These are phyloP conservation scores for Gambelia wislizenii DNA, from an alignment of 2,797 vertebrate genomes.

Conservation along the genomic window DNA sequence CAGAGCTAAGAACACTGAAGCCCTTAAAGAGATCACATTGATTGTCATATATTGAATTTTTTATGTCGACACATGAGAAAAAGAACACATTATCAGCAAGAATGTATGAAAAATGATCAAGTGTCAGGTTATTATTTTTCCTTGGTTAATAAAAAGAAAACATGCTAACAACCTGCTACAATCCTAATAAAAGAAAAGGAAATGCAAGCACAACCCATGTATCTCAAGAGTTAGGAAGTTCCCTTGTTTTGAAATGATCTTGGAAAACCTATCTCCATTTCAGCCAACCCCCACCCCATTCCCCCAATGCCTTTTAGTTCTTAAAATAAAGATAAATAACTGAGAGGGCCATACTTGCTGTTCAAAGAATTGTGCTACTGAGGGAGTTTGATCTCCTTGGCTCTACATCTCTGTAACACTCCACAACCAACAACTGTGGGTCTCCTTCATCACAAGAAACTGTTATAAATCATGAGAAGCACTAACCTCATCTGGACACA, in stretches of 20 bases:
- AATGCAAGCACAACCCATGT: conserved; percentile 50
- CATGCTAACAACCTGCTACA: conserved; percentile 8
- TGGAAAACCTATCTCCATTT: neutral
- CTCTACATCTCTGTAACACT: neutral
- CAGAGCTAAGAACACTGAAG: conserved; percentile 70
- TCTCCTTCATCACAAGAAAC: neutral
- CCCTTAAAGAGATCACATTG: conserved; percentile 82
- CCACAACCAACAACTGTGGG: too few relatives aligned
- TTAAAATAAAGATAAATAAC: neutral
- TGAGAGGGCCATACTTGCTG: neutral
- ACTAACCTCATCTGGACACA: neutral
- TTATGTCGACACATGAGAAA: conserved; percentile 18
- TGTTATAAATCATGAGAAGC: neutral
- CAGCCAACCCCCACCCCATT: neutral
- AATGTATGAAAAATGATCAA: conserved; percentile 13
- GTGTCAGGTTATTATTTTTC: conserved; percentile 12
- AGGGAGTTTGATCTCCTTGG: neutral
- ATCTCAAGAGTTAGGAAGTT: conserved; percentile 27
- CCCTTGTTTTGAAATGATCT: conserved; percentile 35
- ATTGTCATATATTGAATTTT: conserved; percentile 75
- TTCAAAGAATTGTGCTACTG: conserved; percentile 6
- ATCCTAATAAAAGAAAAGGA: neutral
- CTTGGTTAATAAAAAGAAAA: conserved; percentile 12
- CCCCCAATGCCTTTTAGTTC: neutral
- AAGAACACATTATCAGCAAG: conserved; percentile 22